Conservation (phyloP, 2,797 vertebrate genomes). For the Urophycis tenuis region DNA sequence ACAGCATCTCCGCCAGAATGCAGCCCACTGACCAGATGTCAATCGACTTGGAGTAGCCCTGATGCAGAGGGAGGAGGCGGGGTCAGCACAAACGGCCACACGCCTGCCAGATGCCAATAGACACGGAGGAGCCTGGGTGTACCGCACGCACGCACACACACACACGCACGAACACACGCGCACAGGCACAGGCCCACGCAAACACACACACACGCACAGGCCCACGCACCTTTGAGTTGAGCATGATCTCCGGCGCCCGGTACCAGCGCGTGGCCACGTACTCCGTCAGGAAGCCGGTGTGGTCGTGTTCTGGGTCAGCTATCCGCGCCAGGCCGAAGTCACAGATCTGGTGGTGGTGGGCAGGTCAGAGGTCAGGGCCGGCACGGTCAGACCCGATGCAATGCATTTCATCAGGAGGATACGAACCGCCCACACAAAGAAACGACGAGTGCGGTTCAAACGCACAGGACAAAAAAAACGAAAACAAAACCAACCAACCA, state of each 20-base stretch:
- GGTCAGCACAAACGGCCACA: not conserved
- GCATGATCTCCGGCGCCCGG: constrained; percentile 92
- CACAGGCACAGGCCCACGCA: not conserved
- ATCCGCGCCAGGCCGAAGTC: constrained; percentile 91
- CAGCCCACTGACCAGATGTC: constrained; percentile 95
- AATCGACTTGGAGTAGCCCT: constrained; percentile 90
- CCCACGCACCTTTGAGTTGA: constrained; percentile 81
- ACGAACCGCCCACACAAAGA: too few relatives aligned
- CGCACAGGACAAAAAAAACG: too few relatives aligned
- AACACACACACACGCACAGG: not conserved
- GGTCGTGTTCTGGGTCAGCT: constrained; percentile 83
- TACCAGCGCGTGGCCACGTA: constrained; percentile 95
- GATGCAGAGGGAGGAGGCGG: constrained; percentile 40
- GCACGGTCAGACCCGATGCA: too few relatives aligned
- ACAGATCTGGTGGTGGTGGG: constrained; percentile 74
- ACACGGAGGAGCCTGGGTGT: not conserved
- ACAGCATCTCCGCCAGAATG: constrained; percentile 91
- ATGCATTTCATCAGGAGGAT: too few relatives aligned
- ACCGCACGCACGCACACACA: not conserved
- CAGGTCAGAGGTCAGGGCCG: constrained; percentile 3
- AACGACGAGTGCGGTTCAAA: too few relatives aligned
- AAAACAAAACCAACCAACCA: too few relatives aligned
- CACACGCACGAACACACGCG: not conserved
- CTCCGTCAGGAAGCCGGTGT: constrained; percentile 87
- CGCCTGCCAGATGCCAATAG: not conserved